Conservation (phyloP, 2,113 vertebrate genomes). For the human region GRCh38 chr13:70748001-70748500, state of each 20-base stretch:
- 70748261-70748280: not conserved
- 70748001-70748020: conserved; percentile 66
- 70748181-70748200: not conserved
- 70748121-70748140: conserved; percentile 50
- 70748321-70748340: not conserved
- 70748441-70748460: not conserved
- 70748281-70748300: not conserved
- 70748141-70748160: not conserved
- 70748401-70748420: not conserved
- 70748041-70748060: conserved; percentile 67
- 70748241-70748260: not conserved
- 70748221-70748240: not conserved
- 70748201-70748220: not conserved
- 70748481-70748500: not conserved
- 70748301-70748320: not conserved
- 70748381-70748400: not conserved
- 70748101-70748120: conserved; percentile 55
- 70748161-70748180: not conserved
- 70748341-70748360: not conserved
- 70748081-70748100: conserved; percentile 77
- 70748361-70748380: not conserved
- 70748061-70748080: conserved; percentile 72
- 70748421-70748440: not conserved
- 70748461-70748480: not conserved
- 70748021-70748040: conserved; percentile 72